Evolutionary conservation across 2,113 vertebrate species (phyloP), one percentile per base, ranked within the genome.

Genomic region (Megalops atlanticus): DNA sequence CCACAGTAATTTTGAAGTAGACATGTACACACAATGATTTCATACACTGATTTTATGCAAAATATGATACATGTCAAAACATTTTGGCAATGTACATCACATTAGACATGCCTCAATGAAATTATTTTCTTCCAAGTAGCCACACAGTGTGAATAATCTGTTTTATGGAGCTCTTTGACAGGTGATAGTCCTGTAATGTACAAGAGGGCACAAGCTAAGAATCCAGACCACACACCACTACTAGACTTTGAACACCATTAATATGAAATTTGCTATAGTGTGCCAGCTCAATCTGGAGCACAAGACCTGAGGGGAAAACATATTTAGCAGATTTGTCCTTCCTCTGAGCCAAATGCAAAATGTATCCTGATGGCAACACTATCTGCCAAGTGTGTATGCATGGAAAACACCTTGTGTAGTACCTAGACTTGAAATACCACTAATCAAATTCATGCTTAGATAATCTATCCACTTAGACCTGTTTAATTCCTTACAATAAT

Each of bases 311-410:
- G 2, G 24, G n/a, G 58, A 64, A 64, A 64, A 11, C 58, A 64
- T 64, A 64, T 64, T n/a, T 64, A n/a, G 58, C 58, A 31, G n/a
- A 64, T 64, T 64, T 64, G n/a, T 64, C 31, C n/a, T 64, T 64
- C 58, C 58, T 64, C 8, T 1, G 18, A 27, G 58, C 58, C 58
- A 64, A 64, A 24, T 31, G n/a, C n/a, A 31, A 24, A 64, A 64
- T 64, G 21, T n/a, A 64, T 64, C n/a, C 58, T 64, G 58, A 64
- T 64, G 58, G 58, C 24, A 4, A 10, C 24, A 12, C 24, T n/a
- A 31, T 64, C 58, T 64, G 58, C 58, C 58, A 64, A 64, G 58
- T 64, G 21, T 4, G 52, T 4, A 8, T 24, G 52, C 3, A 24
- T n/a, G n/a, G n/a, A n/a, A n/a, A n/a, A n/a, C n/a, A n/a, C n/a